Percentiles rank a stretch among this genome's conserved stretches.
Evolutionary conservation across 2,797 vertebrate species (phyloP).

Genomic region (Hephaestus fuliginosus): DNA sequence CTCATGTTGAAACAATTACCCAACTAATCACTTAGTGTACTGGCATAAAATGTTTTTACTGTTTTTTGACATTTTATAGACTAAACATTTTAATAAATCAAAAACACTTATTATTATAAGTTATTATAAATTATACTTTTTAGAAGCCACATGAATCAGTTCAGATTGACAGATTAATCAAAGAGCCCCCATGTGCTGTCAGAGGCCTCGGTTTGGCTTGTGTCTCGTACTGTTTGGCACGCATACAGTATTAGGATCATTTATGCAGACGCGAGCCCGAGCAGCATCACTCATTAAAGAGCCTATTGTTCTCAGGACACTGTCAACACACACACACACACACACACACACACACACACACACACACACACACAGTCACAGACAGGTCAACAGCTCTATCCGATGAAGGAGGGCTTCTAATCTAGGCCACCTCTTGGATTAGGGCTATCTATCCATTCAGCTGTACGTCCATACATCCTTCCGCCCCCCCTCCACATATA

Average conservation of each 20-base stretch:
- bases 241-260: conserved; percentile 81
- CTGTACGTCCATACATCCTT: conserved; percentile 63
- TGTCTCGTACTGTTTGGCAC: conserved; percentile 65
- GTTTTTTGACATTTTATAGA: background rate
- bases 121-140: background rate
- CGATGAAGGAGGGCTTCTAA: conserved; percentile 57
- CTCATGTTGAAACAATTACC: too few relatives aligned
- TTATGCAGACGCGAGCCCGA: conserved; percentile 62
- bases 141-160: background rate
- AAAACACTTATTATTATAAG: background rate
- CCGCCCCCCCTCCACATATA: conserved; percentile 8
- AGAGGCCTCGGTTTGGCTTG: conserved; percentile 35
- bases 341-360: conserved; percentile 16
- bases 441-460: conserved; percentile 65
- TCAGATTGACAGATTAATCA: conserved; percentile 1
- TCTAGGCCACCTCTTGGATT: conserved; percentile 71
- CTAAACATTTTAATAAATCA: background rate
- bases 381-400: conserved; percentile 72
- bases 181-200: conserved; percentile 14
- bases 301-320: conserved; percentile 78
- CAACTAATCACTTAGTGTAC: too few relatives aligned
- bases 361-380: conserved; percentile 28
- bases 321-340: conserved; percentile 15
- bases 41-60: background rate
- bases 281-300: conserved; percentile 77